Percentiles rank a stretch among this genome's conserved stretches.
These are phyloP conservation scores for Helobdella robusta DNA, from an alignment of 2,888 invertebrate genomes.

Conservation along the genomic window DNA sequence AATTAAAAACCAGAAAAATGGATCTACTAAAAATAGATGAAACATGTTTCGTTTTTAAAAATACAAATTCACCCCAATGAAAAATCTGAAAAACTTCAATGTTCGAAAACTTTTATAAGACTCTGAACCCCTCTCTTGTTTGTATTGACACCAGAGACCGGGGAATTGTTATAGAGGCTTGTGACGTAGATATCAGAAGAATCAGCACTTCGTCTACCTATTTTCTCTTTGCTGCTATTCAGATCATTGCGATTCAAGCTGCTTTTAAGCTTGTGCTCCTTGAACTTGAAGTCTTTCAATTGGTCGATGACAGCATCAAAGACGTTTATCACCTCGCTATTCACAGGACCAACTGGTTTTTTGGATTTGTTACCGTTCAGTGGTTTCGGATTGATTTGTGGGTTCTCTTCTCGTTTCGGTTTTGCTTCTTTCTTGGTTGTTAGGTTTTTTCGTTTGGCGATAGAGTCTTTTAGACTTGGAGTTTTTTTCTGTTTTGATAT, in stretches of 20 bases:
- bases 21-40: too few species aligned
- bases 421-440: not conserved
- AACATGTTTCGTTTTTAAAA: too few species aligned
- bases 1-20: too few species aligned
- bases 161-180: too few species aligned
- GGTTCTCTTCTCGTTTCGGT: not conserved
- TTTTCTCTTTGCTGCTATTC: not conserved
- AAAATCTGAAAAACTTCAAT: too few species aligned
- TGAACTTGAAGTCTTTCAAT: not conserved
- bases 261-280: too few species aligned
- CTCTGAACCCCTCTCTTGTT: not conserved
- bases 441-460: not conserved
- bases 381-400: not conserved
- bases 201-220: not conserved
- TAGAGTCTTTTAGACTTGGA: too few species aligned
- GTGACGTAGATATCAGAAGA: too few species aligned
- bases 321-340: not conserved
- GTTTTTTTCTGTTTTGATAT: too few species aligned
- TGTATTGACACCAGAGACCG: not conserved
- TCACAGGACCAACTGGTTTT: not conserved
- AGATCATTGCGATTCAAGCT: too few species aligned
- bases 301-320: conserved; percentile 10
- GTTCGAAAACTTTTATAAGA: conserved; percentile 11
- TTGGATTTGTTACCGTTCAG: too few species aligned
- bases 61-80: too few species aligned